phyloP scores from a whole-genome alignment of 2,797 vertebrate genomes.

The Rhabdomys pumilio region DNA sequence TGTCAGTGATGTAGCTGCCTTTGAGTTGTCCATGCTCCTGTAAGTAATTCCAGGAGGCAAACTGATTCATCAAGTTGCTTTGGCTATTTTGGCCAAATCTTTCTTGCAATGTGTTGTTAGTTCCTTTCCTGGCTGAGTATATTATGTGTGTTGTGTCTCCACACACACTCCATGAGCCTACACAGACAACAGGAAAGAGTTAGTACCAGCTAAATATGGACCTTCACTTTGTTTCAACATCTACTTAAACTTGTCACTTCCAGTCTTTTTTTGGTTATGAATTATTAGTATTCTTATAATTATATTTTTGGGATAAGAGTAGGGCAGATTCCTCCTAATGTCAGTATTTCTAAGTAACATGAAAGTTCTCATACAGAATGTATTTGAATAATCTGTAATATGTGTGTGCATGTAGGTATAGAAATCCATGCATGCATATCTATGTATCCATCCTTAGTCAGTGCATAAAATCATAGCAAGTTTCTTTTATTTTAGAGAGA shows the following conservation, averaged over 20 bases:
- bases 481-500: constrained; percentile 49
- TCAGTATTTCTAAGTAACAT: neutral
- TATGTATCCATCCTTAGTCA: neutral
- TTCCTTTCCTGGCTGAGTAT: neutral
- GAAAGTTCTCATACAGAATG: constrained; percentile 23
- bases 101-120: neutral
- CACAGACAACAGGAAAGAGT: constrained; percentile 30
- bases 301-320: constrained; percentile 47
- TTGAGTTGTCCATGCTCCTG: neutral
- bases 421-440: fast-evolving
- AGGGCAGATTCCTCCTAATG: neutral
- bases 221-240: constrained; percentile 73
- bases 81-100: neutral
- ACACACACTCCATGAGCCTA: neutral
- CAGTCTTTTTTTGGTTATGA: constrained; percentile 1
- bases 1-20: neutral
- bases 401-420: neutral
- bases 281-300: constrained; percentile 58
- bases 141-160: neutral
- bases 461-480: constrained; percentile 3
- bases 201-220: constrained; percentile 54
- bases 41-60: neutral
- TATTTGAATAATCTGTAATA: neutral
- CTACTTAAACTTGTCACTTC: constrained; percentile 54
- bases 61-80: neutral